Evolutionary conservation across 2,888 invertebrate species (phyloP).

Genomic region (Apoda limacodes): DNA sequence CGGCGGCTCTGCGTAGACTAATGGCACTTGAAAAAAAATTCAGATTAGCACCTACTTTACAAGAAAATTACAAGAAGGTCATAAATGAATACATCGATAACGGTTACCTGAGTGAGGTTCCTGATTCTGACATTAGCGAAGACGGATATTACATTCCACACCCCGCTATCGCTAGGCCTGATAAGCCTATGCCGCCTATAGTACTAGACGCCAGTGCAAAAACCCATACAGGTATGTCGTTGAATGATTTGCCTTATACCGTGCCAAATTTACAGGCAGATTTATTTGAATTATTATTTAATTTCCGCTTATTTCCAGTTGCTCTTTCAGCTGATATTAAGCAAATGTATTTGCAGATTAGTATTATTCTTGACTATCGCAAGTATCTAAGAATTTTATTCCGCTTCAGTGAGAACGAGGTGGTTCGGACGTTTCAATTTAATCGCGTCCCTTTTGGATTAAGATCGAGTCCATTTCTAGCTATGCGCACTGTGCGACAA

Average conservation of each 20-base stretch:
- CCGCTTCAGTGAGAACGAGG: slow-evolving; percentile 7
- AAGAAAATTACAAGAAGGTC: slow-evolving; percentile 5
- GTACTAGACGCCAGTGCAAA: slow-evolving; percentile 13
- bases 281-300: no score
- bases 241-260: slow-evolving; percentile 13
- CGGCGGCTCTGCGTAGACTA: slow-evolving; percentile 6
- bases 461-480: no score
- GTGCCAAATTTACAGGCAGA: slow-evolving; percentile 16
- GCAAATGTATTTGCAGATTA: slow-evolving; percentile 7
- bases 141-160: slow-evolving; percentile 11
- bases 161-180: no score
- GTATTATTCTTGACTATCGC: slow-evolving; percentile 1
- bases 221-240: slow-evolving; percentile 10
- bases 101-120: no score
- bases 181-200: slow-evolving; percentile 6
- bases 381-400: no score
- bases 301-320: no score
- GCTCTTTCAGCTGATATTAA: no score
- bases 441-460: no score
- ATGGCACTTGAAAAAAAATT: slow-evolving; percentile 7
- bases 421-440: no score
- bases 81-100: no score
- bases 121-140: neutral
- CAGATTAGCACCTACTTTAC: neutral
- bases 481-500: slow-evolving; percentile 11